Evolutionary conservation across 2,113 vertebrate genomes (phyloP).

Genomic region (Cyprinodon brontotheroides): DNA sequence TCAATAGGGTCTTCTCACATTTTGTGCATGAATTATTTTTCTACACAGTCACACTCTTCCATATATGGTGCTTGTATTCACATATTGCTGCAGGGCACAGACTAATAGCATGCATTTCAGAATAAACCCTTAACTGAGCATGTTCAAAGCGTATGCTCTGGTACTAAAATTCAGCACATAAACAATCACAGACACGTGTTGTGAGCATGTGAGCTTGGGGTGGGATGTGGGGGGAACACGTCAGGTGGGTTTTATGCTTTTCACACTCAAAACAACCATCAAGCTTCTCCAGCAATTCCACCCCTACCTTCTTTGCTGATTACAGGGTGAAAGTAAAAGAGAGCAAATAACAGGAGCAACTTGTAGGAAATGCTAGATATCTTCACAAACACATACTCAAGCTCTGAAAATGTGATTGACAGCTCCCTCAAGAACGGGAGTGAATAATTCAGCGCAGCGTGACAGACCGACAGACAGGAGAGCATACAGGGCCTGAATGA

Average conservation of each 20-base stretch:
- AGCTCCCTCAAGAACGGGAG: slow-evolving; percentile 62
- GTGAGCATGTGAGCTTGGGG: background rate
- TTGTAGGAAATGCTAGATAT: slow-evolving; percentile 40
- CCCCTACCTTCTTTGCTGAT: background rate
- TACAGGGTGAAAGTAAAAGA: slow-evolving; percentile 3
- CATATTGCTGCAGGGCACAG: slow-evolving; percentile 23
- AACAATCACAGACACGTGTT: background rate
- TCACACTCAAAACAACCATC: slow-evolving; percentile 4
- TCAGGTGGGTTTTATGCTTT: slow-evolving; percentile 1
- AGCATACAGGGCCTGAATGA: slow-evolving; percentile 14
- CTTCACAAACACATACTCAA: slow-evolving; percentile 34
- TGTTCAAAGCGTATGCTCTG: background rate
- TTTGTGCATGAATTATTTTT: background rate
- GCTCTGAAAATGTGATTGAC: slow-evolving; percentile 56
- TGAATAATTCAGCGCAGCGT: slow-evolving; percentile 67
- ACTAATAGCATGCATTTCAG: slow-evolving; percentile 28
- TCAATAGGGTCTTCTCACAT: background rate
- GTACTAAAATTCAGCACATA: slow-evolving; percentile 9
- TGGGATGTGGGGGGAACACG: background rate
- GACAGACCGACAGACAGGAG: slow-evolving; percentile 51
- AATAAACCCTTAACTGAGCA: background rate
- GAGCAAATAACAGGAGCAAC: slow-evolving; percentile 35
- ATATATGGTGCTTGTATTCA: background rate
- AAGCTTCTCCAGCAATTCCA: background rate
- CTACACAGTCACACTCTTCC: slow-evolving; percentile 11